Percentiles rank a stretch among this genome's conserved stretches.
Conservation (phyloP, 2,113 vertebrate species). For the Petromus typicus region DNA sequence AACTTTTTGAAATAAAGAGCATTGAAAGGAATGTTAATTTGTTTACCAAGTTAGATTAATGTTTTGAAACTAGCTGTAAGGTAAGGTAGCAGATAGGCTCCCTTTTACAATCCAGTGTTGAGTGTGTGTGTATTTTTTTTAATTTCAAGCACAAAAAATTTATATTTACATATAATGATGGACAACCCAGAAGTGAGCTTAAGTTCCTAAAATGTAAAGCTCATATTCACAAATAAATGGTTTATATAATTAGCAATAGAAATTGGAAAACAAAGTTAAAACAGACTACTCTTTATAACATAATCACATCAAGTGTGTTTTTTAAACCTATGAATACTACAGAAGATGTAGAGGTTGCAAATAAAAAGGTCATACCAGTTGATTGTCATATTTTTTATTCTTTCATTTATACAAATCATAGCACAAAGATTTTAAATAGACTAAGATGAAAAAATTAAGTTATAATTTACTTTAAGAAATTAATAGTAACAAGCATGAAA, state of each 20-base stretch:
- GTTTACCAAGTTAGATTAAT: slow-evolving; percentile 61
- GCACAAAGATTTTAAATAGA: slow-evolving; percentile 44
- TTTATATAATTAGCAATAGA: too few relatives aligned
- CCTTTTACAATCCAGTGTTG: neutral
- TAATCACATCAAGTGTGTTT: too few relatives aligned
- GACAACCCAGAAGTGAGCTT: too few relatives aligned
- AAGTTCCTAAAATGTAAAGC: too few relatives aligned
- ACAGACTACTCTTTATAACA: too few relatives aligned
- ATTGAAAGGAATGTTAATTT: slow-evolving; percentile 53
- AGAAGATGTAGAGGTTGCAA: neutral
- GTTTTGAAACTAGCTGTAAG: slow-evolving; percentile 31
- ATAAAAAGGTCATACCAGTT: neutral
- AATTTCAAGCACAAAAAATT: too few relatives aligned
- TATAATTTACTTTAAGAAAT: slow-evolving; percentile 71
- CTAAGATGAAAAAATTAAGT: slow-evolving; percentile 42
- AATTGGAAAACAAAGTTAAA: too few relatives aligned
- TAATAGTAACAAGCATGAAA: slow-evolving; percentile 31
- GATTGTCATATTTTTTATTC: neutral
- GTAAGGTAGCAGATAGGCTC: neutral
- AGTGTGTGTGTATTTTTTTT: neutral
- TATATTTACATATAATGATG: too few relatives aligned
- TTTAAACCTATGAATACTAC: neutral
- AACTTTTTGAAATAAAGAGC: slow-evolving; percentile 62
- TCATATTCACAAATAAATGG: too few relatives aligned
- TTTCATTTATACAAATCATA: neutral